Evolutionary conservation across 2,888 invertebrate genomes (phyloP), one percentile per base, ranked within the genome.

Genomic region (Toxonevra muliebris): DNA sequence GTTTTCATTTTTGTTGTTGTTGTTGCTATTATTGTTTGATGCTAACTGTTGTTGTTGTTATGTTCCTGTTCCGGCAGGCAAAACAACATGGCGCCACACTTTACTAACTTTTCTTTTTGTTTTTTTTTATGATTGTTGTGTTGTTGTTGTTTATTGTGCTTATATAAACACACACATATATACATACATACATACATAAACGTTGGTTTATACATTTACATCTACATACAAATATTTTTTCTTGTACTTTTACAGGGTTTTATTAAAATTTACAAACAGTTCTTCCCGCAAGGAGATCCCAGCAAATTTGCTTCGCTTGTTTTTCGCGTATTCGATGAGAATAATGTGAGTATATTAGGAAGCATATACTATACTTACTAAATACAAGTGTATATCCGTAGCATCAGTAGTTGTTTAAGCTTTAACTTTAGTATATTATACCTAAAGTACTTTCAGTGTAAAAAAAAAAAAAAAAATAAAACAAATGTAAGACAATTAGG

Each of bases 231-330:
- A 58, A 43, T 13, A 55, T 13, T 4, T 45, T 41, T 61, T 63
- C 45, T 19, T 11, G n/a, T 54, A 45, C 60, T 54, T 74, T 87
- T 87, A 67, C 87, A 97, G 97, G 98, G 98, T 79, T 98, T 99
- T 89, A 97, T 97, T 86, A 97, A 95, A 89, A 99, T 98, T 86
- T 98, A 99, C 89, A 97, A 97, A 87, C 98, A 98, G 87, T 98
- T 99, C 88, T 98, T 99, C 87, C 98, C 98, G 65, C 96, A 98
- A 90, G 98, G 98, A 76, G 98, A 99, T 87, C 98, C 98, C 54
- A 96, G 96, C 83, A 98, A 98, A 88, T 99, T 98, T 85, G 98
- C 98, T 61, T 94, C 96, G 64, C 90, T 98, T 82, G 98, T 98
- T 71, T 98, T 98, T 89, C 93, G 97, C 83, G 98, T 98, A 64